Evolutionary conservation across 2,113 vertebrate species (phyloP).

Genomic region (Haliaeetus leucogaster): DNA sequence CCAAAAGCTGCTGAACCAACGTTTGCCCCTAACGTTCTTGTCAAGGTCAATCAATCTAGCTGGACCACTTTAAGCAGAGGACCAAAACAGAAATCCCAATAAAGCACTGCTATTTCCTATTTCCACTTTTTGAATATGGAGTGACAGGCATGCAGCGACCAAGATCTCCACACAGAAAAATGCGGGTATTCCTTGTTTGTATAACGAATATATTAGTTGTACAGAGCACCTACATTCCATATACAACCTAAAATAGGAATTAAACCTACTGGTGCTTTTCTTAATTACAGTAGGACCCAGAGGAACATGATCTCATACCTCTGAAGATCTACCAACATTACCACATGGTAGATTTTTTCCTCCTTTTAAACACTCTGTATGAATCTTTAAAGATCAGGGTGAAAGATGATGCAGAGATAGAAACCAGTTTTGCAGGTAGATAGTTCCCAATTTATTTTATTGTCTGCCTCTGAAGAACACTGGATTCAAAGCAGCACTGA

Average conservation of each 20-base stretch:
- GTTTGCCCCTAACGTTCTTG: neutral
- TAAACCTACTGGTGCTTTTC: neutral
- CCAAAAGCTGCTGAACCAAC: neutral
- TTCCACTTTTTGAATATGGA: neutral
- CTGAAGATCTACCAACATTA: neutral
- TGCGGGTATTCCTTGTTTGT: neutral
- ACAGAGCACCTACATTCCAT: neutral
- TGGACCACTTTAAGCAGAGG: neutral
- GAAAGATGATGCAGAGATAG: neutral
- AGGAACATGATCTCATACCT: neutral
- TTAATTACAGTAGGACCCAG: neutral
- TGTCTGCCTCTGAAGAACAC: neutral
- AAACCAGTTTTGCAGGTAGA: neutral
- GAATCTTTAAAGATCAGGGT: neutral
- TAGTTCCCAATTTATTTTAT: neutral
- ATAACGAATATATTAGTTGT: neutral
- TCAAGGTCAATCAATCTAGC: neutral
- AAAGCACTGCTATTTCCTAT: neutral
- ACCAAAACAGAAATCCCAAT: neutral
- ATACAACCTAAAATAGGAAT: neutral
- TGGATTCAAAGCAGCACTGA: neutral
- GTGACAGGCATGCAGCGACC: neutral
- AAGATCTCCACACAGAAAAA: neutral
- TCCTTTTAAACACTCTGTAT: neutral
- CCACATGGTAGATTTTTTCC: neutral